Evolutionary conservation across 2,113 vertebrate genomes (phyloP).

Genomic region (Triplophysa dalaica): DNA sequence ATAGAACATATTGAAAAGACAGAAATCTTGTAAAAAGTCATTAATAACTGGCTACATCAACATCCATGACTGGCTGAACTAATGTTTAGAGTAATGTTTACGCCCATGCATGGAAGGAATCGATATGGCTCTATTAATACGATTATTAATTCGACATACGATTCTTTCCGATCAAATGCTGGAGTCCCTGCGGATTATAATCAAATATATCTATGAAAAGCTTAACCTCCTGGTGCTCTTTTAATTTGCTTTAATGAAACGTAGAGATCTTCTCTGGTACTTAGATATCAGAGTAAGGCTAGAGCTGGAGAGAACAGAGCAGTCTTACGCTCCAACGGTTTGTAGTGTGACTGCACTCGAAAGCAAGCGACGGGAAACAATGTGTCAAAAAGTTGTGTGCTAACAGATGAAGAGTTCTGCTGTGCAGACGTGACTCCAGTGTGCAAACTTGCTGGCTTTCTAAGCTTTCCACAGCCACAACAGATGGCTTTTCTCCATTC

Average conservation of each 20-base stretch:
- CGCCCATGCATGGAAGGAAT: background rate
- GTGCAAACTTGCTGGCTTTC: slow-evolving; percentile 42
- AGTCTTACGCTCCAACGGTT: slow-evolving; percentile 2
- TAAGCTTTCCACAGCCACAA: slow-evolving; percentile 8
- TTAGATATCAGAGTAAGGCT: background rate
- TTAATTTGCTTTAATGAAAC: background rate
- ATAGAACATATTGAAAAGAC: background rate
- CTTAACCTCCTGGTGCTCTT: background rate
- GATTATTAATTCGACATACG: background rate
- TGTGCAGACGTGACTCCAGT: slow-evolving; percentile 46
- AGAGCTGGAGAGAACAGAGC: slow-evolving; percentile 41
- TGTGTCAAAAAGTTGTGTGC: slow-evolving; percentile 13
- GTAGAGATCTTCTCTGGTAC: slow-evolving; percentile 8
- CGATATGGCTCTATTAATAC: background rate
- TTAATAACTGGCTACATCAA: no score
- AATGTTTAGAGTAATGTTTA: background rate
- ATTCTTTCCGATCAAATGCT: background rate
- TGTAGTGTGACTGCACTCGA: slow-evolving; percentile 25
- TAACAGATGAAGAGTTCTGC: background rate
- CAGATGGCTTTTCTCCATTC: slow-evolving; percentile 4
- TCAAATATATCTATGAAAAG: slow-evolving; percentile 13
- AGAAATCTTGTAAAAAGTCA: background rate
- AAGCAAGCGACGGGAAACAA: slow-evolving; percentile 36
- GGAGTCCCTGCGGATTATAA: background rate
- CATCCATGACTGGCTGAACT: background rate